phyloP scores from a whole-genome alignment of 1,140 invertebrate genomes.

The Physella acuta region DNA sequence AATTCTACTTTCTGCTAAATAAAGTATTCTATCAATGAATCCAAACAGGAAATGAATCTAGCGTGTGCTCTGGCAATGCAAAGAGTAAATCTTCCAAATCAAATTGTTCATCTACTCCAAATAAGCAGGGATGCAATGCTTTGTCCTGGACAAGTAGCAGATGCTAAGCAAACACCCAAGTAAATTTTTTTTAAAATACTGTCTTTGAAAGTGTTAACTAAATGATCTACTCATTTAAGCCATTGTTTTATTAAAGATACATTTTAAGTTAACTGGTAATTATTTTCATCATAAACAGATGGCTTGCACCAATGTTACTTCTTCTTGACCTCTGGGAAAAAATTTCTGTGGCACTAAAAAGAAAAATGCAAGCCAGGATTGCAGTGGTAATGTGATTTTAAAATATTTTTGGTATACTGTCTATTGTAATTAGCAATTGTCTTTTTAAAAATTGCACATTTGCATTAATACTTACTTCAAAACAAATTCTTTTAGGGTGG shows the following conservation, averaged over 20 bases:
- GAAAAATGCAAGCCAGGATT: slow-evolving; percentile 73
- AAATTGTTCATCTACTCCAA: slow-evolving; percentile 64
- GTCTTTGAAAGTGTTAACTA: neutral
- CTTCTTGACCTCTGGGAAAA: slow-evolving; percentile 82
- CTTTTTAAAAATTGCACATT: too few relatives aligned
- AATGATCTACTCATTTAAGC: neutral
- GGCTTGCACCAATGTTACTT: slow-evolving; percentile 77
- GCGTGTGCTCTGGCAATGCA: slow-evolving; percentile 67
- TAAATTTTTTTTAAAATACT: slow-evolving; percentile 22
- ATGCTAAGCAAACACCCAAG: slow-evolving; percentile 39
- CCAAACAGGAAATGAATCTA: slow-evolving; percentile 73
- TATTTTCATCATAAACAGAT: slow-evolving; percentile 64
- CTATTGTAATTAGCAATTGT: neutral
- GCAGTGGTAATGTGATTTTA: slow-evolving; percentile 61
- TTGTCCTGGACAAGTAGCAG: neutral
- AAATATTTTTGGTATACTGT: too few relatives aligned
- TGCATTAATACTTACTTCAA: too few relatives aligned
- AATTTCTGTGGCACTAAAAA: slow-evolving; percentile 71
- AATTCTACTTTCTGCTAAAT: too few relatives aligned
- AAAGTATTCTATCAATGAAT: too few relatives aligned
- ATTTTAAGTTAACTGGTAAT: neutral
- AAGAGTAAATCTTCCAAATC: slow-evolving; percentile 61
- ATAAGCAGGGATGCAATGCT: slow-evolving; percentile 52
- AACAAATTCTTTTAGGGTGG: slow-evolving; percentile 52
- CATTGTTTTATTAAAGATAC: neutral